These are phyloP conservation scores for Crax fasciolata DNA, from an alignment of 2,797 vertebrate species.

Conservation along the genomic window DNA sequence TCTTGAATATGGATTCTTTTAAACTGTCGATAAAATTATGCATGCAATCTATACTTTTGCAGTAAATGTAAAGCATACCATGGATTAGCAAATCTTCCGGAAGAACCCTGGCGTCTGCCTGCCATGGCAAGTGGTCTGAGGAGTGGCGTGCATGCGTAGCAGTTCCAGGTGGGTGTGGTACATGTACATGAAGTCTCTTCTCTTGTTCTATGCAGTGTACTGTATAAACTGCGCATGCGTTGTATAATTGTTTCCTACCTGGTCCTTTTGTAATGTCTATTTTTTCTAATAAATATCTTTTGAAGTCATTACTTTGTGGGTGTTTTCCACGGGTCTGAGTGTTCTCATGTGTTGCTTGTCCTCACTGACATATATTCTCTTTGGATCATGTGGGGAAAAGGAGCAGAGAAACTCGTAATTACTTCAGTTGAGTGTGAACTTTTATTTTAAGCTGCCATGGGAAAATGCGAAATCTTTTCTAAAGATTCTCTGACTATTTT, in stretches of 20 bases:
- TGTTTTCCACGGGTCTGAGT: conserved; percentile 47
- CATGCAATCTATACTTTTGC: conserved; percentile 2
- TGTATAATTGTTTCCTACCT: conserved; percentile 15
- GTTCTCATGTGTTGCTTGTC: not conserved
- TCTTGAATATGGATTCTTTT: not conserved
- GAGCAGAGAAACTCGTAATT: not conserved
- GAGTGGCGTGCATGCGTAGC: not conserved
- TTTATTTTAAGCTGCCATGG: not conserved
- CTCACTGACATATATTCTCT: not conserved
- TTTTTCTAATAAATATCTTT: conserved; percentile 74
- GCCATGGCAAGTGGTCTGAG: not conserved
- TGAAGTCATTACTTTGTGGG: conserved; percentile 65
- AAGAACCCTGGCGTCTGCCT: not conserved
- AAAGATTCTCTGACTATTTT: not conserved
- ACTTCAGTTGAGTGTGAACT: not conserved
- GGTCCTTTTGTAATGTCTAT: conserved; percentile 43
- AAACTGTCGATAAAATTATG: not conserved
- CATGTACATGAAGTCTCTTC: not conserved
- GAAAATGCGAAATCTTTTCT: not conserved
- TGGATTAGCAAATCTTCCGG: not conserved
- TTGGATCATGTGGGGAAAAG: not conserved
- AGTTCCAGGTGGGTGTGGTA: conserved; percentile 63
- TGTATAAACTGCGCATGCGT: not conserved
- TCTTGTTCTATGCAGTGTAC: not conserved
- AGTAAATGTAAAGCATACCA: not conserved